Evolutionary conservation across 1,140 invertebrate genomes (phyloP).

Genomic region (Venustaconcha ellipsiformis): DNA sequence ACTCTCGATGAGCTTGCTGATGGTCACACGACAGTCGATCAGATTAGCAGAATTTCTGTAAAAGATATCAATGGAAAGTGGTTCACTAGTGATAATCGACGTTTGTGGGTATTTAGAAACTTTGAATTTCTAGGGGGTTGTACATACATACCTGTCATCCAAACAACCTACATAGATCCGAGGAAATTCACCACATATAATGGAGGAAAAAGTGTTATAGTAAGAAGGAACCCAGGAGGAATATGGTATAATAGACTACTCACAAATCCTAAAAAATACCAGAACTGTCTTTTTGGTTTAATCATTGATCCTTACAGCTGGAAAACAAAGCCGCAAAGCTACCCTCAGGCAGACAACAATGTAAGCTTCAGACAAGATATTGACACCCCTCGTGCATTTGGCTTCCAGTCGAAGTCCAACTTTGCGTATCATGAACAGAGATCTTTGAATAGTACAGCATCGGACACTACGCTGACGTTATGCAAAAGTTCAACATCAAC

Average conservation of each 20-base stretch:
- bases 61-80: conserved; percentile 1
- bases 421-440: too few relatives aligned
- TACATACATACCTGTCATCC: not conserved
- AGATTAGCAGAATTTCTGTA: not conserved
- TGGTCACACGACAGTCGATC: not conserved
- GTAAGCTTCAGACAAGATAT: too few relatives aligned
- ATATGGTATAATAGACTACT: not conserved
- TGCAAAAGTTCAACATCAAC: too few relatives aligned
- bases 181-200: not conserved
- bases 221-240: not conserved
- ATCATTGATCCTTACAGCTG: too few relatives aligned
- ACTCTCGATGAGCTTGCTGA: conserved; percentile 9
- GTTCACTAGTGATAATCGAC: not conserved
- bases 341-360: too few relatives aligned
- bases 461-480: too few relatives aligned
- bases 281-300: too few relatives aligned
- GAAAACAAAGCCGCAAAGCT: too few relatives aligned
- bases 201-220: not conserved
- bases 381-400: too few relatives aligned
- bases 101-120: not conserved
- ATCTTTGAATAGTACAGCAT: too few relatives aligned
- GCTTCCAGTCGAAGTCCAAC: too few relatives aligned
- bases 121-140: not conserved
- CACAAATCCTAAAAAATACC: too few relatives aligned
- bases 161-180: not conserved